A percentile compares a stretch with the other conserved stretches of the same genome.
phyloP scores from a whole-genome alignment of 1,140 invertebrate species.

The Agrilus planipennis region DNA sequence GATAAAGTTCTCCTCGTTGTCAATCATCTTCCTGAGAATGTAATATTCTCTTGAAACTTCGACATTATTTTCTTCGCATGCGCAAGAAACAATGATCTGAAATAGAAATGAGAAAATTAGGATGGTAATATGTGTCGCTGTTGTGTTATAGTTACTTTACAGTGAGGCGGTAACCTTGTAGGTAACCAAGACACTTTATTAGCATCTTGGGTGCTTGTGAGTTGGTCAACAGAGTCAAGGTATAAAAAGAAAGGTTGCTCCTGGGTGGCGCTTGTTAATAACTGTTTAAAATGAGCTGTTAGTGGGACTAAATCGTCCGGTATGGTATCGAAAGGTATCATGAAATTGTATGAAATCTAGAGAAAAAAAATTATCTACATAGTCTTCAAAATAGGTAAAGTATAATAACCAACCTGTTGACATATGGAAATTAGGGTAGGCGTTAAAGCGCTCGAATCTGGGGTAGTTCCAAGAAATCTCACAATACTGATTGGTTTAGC shows the following conservation, averaged over 20 bases:
- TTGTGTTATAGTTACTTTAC: conserved; percentile 57
- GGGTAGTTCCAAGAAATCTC: conserved; percentile 91
- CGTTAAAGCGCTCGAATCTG: conserved; percentile 87
- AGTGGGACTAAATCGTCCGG: conserved; percentile 92
- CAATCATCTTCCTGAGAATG: conserved; percentile 78
- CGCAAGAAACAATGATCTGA: conserved; percentile 81
- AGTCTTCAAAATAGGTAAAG: too few species aligned
- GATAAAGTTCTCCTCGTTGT: conserved; percentile 83
- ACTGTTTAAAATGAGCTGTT: conserved; percentile 89
- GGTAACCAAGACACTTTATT: conserved; percentile 95
- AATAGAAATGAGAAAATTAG: background rate
- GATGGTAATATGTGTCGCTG: background rate
- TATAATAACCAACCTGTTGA: conserved; percentile 56
- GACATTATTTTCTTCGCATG: conserved; percentile 75
- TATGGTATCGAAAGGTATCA: conserved; percentile 82
- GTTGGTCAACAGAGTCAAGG: conserved; percentile 86
- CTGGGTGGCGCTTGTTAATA: conserved; percentile 67
- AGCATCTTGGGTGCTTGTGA: conserved; percentile 87
- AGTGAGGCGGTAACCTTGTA: conserved; percentile 74
- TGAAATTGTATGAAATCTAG: conserved; percentile 92
- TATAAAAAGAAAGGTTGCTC: conserved; percentile 80
- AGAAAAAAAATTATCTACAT: too few species aligned
- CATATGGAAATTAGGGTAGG: conserved; percentile 92
- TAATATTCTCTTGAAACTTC: conserved; percentile 78
- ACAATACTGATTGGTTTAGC: conserved; percentile 77